These are phyloP conservation scores for Platichthys flesus DNA, from an alignment of 2,113 vertebrate species.

Conservation along the genomic window DNA sequence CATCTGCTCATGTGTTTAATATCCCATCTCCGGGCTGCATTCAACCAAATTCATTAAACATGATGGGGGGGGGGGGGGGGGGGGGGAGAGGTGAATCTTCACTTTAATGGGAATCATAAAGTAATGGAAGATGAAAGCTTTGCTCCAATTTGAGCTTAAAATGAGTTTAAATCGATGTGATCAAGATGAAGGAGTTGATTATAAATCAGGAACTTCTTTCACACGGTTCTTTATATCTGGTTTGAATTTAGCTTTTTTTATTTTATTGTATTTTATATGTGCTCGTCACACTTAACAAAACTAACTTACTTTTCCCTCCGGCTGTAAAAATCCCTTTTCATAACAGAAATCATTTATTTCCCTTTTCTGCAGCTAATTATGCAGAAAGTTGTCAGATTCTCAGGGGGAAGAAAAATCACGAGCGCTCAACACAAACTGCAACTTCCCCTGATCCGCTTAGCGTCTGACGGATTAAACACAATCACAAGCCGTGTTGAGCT, in stretches of 20 bases:
- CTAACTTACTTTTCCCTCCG: background rate
- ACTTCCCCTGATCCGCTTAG: background rate
- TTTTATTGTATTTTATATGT: too few relatives aligned
- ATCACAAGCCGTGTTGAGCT: background rate
- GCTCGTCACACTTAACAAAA: too few relatives aligned
- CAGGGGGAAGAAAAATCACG: background rate
- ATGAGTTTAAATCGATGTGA: too few relatives aligned
- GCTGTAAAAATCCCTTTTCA: background rate
- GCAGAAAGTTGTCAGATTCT: background rate
- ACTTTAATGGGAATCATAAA: too few relatives aligned
- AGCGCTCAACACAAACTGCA: background rate
- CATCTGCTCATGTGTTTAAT: conserved; percentile 15
- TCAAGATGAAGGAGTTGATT: too few relatives aligned
- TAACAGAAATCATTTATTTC: background rate
- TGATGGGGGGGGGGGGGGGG: too few relatives aligned
- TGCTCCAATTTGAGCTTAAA: too few relatives aligned
- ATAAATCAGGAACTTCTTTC: too few relatives aligned
- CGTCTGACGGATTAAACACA: background rate
- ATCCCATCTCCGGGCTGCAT: background rate
- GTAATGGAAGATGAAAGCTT: too few relatives aligned
- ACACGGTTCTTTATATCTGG: too few relatives aligned
- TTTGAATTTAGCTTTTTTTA: too few relatives aligned
- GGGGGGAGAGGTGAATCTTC: too few relatives aligned
- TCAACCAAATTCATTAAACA: background rate
- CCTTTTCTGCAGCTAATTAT: background rate